Percentiles rank a stretch among this genome's conserved stretches.
Conservation (phyloP, 2,113 vertebrate genomes). For the Thryonomys swinderianus region DNA sequence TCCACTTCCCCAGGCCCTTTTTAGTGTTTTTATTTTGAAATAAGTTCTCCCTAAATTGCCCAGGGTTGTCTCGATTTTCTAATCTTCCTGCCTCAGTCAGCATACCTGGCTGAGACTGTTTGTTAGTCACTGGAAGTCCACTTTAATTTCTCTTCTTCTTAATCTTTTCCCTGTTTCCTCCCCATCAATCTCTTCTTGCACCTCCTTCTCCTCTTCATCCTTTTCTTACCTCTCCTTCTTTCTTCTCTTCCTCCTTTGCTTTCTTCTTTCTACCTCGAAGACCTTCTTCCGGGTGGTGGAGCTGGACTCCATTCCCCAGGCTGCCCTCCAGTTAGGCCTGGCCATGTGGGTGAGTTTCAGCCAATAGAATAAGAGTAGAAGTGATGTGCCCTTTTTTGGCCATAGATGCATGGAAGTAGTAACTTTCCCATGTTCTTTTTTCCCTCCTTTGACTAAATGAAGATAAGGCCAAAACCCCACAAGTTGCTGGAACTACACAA, state of each 20-base stretch:
- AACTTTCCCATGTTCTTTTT: not conserved
- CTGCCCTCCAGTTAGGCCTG: not conserved
- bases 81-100: not conserved
- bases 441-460: not conserved
- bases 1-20: not conserved
- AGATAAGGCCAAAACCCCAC: not conserved
- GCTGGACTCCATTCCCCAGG: not conserved
- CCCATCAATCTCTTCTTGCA: too few species aligned
- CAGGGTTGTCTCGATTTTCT: not conserved
- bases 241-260: not conserved
- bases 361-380: not conserved
- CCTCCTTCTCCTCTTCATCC: not conserved
- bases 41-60: not conserved
- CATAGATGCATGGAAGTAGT: not conserved
- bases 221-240: too few species aligned
- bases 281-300: not conserved
- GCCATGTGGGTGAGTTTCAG: not conserved
- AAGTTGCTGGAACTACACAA: not conserved
- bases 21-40: not conserved
- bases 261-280: not conserved
- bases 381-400: accelerated
- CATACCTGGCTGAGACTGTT: not conserved
- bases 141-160: not conserved
- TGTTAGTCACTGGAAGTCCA: not conserved
- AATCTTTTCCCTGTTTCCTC: not conserved